Evolutionary conservation across 2,113 vertebrate species (phyloP).

Genomic region (Plecturocebus donacophilus): DNA sequence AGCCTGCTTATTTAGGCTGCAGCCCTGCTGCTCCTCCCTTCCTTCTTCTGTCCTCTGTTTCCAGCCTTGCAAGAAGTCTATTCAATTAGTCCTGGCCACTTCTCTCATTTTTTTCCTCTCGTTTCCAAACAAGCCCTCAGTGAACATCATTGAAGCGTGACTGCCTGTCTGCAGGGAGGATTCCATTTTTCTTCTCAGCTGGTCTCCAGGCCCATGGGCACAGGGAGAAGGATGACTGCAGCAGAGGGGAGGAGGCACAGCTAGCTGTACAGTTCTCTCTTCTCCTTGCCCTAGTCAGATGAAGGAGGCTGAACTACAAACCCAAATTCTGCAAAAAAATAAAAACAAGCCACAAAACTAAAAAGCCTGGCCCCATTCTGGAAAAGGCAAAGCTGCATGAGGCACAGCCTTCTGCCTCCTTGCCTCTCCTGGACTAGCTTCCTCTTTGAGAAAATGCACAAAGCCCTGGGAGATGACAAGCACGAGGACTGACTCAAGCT

Average conservation of each 20-base stretch:
- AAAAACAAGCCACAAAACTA: constrained; percentile 68
- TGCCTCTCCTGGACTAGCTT: constrained; percentile 57
- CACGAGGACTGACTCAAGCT: neutral
- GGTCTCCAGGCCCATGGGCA: constrained; percentile 70
- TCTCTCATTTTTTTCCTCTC: constrained; percentile 69
- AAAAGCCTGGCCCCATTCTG: constrained; percentile 49
- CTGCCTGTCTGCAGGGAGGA: constrained; percentile 73
- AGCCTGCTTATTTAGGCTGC: constrained; percentile 25
- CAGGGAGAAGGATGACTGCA: constrained; percentile 61
- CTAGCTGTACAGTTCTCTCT: constrained; percentile 49
- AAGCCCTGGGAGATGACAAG: constrained; percentile 49
- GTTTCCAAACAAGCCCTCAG: constrained; percentile 85
- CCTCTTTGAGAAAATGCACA: constrained; percentile 67
- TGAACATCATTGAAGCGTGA: constrained; percentile 86
- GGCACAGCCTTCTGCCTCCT: constrained; percentile 47
- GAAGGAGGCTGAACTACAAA: constrained; percentile 74
- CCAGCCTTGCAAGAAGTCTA: constrained; percentile 61
- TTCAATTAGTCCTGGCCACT: neutral
- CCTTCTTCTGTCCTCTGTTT: constrained; percentile 11
- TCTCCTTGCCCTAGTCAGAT: constrained; percentile 57
- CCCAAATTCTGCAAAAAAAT: constrained; percentile 64
- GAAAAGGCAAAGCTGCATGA: constrained; percentile 58
- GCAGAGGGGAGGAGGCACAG: constrained; percentile 9
- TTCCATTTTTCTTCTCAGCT: constrained; percentile 78
- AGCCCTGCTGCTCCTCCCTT: neutral